Evolutionary conservation across 2,113 vertebrate species (phyloP), one percentile per base, ranked within the genome.

Genomic region (Galeopterus variegatus): DNA sequence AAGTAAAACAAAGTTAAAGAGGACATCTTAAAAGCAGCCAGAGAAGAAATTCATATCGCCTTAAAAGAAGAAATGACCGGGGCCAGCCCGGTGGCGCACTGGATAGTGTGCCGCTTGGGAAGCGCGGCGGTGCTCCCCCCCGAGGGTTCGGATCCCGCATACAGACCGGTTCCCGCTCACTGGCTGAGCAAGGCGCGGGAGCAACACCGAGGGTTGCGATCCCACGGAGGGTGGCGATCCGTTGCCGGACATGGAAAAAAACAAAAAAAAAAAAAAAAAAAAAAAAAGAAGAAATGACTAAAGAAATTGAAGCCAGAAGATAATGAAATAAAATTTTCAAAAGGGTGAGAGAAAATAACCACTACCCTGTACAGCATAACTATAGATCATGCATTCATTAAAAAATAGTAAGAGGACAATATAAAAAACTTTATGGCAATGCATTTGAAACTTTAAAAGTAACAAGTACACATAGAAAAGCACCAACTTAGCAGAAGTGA

Each of bases 261-360:
- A n/a, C n/a, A n/a, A n/a, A n/a, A n/a, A n/a, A n/a, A n/a, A n/a
- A n/a, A n/a, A n/a, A n/a, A n/a, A n/a, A n/a, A n/a, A n/a, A n/a
- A n/a, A n/a, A n/a, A 33, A 80, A 91, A 92, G 13, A 14, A 92
- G 48, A 33, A 65, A 87, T 19, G 33, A 28, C 14, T 19, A 50
- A 91, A 86, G 21, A 79, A 70, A 52, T 0, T 28, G 24, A 72
- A 45, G 52, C 6, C 62, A 77, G 26, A 84, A 50, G 7, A 52
- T 85, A 85, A 79, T 41, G 41, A 90, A 85, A 14, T 76, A 17
- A 77, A 76, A 95, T 60, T 26, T 64, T 64, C 54, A 72, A 80
- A 70, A 41, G 80, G 45, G 3, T 64, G 4, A 6, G 31, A 93
- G 36, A 65, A 81, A 67, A 75, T 81, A 92, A 33, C 28, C 54